A percentile compares a stretch with the other conserved stretches of the same genome.
These are phyloP conservation scores for Xenopus laevis DNA, from an alignment of 2,113 vertebrate genomes.

Conservation along the genomic window DNA sequence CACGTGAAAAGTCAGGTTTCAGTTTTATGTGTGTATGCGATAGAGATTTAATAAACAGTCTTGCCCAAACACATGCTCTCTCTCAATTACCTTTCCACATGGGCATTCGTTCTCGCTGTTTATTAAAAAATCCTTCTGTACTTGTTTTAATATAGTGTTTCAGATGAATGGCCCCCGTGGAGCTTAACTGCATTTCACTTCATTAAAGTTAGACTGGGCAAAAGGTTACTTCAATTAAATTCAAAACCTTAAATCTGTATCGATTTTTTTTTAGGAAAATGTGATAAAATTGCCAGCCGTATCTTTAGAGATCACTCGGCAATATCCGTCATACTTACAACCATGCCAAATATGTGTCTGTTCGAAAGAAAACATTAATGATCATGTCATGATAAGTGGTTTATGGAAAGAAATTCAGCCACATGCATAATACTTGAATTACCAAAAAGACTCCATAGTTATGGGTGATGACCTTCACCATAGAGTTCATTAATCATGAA, in stretches of 20 bases:
- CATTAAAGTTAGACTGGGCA: constrained; percentile 75
- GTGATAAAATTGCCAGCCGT: constrained; percentile 63
- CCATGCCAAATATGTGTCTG: constrained; percentile 52
- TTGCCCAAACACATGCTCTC: constrained; percentile 64
- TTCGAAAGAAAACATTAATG: constrained; percentile 6
- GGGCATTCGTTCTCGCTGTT: constrained; percentile 79
- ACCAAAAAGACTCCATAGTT: too few relatives aligned
- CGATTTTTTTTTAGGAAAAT: constrained; percentile 67
- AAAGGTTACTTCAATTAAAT: constrained; percentile 82
- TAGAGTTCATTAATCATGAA: too few relatives aligned
- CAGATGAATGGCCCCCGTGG: constrained; percentile 74
- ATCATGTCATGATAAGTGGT: too few relatives aligned
- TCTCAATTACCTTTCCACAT: constrained; percentile 80
- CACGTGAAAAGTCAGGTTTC: constrained; percentile 62
- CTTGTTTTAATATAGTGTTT: constrained; percentile 78
- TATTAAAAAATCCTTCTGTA: constrained; percentile 79
- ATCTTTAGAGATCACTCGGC: constrained; percentile 67
- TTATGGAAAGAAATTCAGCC: too few relatives aligned
- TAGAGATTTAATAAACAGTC: constrained; percentile 75
- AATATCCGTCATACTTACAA: constrained; percentile 53
- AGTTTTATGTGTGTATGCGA: constrained; percentile 69
- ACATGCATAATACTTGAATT: too few relatives aligned
- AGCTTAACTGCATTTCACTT: constrained; percentile 79
- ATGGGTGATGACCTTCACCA: too few relatives aligned
- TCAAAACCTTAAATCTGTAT: constrained; percentile 72